Conservation (phyloP, 2,797 vertebrate species). For the Hylomyscus alleni region DNA sequence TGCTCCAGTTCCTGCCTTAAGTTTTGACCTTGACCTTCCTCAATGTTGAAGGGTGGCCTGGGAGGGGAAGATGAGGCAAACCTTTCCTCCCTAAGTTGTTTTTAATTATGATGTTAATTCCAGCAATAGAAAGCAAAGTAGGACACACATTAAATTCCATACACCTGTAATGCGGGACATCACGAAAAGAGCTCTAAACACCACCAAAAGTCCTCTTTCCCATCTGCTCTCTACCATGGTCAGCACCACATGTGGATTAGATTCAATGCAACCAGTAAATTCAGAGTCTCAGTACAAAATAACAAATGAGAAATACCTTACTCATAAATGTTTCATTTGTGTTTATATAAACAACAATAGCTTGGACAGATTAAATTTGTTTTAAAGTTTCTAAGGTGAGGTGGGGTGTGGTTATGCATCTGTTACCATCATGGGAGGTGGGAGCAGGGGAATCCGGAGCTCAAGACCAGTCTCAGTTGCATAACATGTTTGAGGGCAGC, state of each 20-base stretch:
- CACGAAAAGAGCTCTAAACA: conserved; percentile 7
- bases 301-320: not conserved
- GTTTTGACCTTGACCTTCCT: not conserved
- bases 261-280: not conserved
- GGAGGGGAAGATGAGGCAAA: not conserved
- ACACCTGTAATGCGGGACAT: not conserved
- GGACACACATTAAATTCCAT: not conserved
- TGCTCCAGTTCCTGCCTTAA: not conserved
- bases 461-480: not conserved
- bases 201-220: not conserved
- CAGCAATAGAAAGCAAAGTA: not conserved
- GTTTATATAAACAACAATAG: conserved; percentile 10
- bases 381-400: not conserved
- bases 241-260: not conserved
- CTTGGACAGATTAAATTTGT: not conserved
- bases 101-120: not conserved
- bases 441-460: not conserved
- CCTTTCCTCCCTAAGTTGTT: not conserved
- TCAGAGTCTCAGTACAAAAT: not conserved
- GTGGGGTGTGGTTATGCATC: not conserved
- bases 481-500: not conserved
- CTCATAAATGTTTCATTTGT: conserved; percentile 15
- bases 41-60: not conserved
- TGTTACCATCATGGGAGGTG: not conserved
- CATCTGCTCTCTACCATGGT: not conserved